These are phyloP conservation scores for Elephas maximus DNA, from an alignment of 2,113 vertebrate species.

Conservation along the genomic window DNA sequence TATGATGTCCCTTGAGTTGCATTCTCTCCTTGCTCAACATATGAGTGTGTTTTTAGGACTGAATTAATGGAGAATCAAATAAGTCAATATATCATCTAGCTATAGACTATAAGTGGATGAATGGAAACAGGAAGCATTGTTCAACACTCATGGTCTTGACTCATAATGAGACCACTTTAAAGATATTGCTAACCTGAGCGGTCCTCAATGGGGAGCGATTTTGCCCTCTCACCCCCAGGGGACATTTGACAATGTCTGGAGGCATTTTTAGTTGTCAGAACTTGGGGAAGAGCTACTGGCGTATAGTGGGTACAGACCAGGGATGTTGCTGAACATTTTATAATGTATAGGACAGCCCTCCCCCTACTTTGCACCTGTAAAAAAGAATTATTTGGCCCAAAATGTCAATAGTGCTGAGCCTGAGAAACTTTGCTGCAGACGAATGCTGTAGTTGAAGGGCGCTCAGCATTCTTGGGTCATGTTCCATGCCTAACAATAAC, in stretches of 20 bases:
- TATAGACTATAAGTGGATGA: neutral
- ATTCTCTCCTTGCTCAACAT: neutral
- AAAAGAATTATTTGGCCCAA: neutral
- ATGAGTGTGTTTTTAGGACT: neutral
- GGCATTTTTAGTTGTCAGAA: neutral
- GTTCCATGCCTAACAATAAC: neutral
- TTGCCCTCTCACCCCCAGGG: neutral
- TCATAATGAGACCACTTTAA: neutral
- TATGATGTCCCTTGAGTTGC: neutral
- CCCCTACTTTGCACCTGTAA: neutral
- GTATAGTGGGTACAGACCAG: neutral
- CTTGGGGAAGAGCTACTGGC: neutral
- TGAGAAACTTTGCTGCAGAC: neutral
- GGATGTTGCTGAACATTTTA: neutral
- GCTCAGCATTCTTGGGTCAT: neutral
- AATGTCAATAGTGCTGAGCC: neutral
- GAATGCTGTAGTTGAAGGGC: neutral
- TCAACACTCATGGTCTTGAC: neutral
- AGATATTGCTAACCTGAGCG: neutral
- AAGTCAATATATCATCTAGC: neutral
- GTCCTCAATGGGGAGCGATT: neutral
- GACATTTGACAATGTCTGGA: neutral
- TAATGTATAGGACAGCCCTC: fast-evolving
- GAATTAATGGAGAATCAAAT: neutral
- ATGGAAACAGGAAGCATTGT: neutral